Evolutionary conservation across 92 coral and sea anemone species (phyloP).

Genomic region (Anthopleura xanthogrammica): DNA sequence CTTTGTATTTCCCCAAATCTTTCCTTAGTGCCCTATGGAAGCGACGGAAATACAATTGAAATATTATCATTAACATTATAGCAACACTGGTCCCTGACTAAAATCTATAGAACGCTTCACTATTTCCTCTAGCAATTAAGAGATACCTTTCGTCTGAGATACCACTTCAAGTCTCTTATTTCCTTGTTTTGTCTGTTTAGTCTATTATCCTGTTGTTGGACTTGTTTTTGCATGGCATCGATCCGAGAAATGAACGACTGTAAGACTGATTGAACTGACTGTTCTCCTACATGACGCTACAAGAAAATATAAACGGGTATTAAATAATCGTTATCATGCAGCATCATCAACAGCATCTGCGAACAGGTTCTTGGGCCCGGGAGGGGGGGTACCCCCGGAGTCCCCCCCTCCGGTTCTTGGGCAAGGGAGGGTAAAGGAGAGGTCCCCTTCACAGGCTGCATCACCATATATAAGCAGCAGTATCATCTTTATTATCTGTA

Average conservation of each 20-base stretch:
- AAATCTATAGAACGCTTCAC: too few species aligned
- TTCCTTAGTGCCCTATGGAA: conserved; percentile 26
- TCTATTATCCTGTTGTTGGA: conserved; percentile 30
- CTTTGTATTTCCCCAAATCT: conserved; percentile 10
- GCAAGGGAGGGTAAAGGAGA: too few species aligned
- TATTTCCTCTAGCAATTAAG: not conserved
- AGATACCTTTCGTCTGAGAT: conserved; percentile 45
- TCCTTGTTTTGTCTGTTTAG: conserved; percentile 30
- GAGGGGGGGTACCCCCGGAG: too few species aligned
- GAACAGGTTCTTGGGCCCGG: not conserved
- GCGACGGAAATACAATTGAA: too few species aligned
- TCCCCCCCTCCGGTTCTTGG: too few species aligned
- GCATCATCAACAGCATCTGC: not conserved
- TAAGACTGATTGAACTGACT: conserved; percentile 8
- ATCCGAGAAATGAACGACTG: conserved; percentile 26
- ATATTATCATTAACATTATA: too few species aligned
- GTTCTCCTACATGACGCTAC: conserved; percentile 23
- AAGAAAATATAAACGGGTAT: not conserved
- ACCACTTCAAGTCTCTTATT: conserved; percentile 36
- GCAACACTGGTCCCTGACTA: too few species aligned
- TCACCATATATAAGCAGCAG: too few species aligned
- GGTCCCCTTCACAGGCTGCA: too few species aligned
- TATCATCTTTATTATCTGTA: too few species aligned
- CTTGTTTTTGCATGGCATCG: conserved; percentile 40
- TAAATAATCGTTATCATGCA: not conserved